Percentiles rank a stretch among this genome's conserved stretches.
Conservation (phyloP, 1,140 invertebrate genomes). For the Phthorimaea operculella region DNA sequence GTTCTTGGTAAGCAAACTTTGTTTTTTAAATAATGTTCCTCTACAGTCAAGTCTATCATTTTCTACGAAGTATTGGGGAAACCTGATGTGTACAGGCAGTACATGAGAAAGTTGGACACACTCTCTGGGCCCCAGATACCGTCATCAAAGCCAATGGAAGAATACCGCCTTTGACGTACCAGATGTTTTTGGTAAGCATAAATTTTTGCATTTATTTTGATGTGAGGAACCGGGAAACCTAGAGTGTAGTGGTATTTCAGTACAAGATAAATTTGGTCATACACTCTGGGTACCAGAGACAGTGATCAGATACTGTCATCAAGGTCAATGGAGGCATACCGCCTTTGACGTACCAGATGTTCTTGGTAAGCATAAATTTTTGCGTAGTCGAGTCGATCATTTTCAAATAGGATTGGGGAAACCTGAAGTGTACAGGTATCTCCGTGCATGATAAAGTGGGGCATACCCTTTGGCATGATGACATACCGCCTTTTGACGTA, state of each 20-base stretch:
- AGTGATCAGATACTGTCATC: slow-evolving; percentile 73
- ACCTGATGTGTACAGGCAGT: too few relatives aligned
- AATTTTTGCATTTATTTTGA: too few relatives aligned
- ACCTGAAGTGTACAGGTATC: too few relatives aligned
- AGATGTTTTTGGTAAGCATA: slow-evolving; percentile 80
- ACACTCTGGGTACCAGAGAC: slow-evolving; percentile 79
- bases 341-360: slow-evolving; percentile 80
- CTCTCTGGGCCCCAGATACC: slow-evolving; percentile 75
- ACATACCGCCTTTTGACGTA: slow-evolving; percentile 79
- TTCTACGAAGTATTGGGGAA: too few relatives aligned
- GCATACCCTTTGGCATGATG: slow-evolving; percentile 82
- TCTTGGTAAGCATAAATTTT: slow-evolving; percentile 66
- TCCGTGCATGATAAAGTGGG: slow-evolving; percentile 73
- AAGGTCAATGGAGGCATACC: slow-evolving; percentile 76
- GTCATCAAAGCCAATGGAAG: slow-evolving; percentile 77
- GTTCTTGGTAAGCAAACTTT: too few relatives aligned
- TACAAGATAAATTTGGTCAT: slow-evolving; percentile 74
- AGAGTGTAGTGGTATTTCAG: slow-evolving; percentile 70
- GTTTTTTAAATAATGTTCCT: too few relatives aligned
- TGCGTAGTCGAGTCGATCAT: too few relatives aligned
- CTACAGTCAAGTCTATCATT: too few relatives aligned
- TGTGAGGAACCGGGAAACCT: too few relatives aligned
- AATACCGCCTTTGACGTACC: slow-evolving; percentile 77
- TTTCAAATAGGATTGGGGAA: too few relatives aligned
- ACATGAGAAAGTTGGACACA: slow-evolving; percentile 76